Base-by-base conservation (phyloP, 2,113 vertebrate species). In the Trochalopteron elliotii region DNA sequence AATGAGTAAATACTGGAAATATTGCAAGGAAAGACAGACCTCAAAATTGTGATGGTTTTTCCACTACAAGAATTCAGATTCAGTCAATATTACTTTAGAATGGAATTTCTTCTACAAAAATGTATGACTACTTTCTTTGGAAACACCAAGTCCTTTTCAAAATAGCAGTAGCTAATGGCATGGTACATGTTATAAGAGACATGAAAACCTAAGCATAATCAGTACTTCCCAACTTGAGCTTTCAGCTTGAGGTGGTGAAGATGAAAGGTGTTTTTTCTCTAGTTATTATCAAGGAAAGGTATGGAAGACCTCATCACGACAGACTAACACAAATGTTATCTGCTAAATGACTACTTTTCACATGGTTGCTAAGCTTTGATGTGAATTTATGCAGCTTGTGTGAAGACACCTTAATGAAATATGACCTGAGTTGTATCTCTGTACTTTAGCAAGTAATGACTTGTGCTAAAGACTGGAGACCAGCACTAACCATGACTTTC, bases 61-160 rank as follows among this genome's bases (percentile, higher is more conserved):
- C 28, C 31, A 57, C n/a, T 8, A 7, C 10, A 47, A 31, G 5
- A 27, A 76, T 59, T 60, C 28, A 52, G 18, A 2, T n/a, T n/a
- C 60, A 78, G 28, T 40, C 24, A 64, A 28, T 45, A 53, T 8
- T 69, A 56, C 4, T n/a, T 82, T 31, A 67, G 56, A 89, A 77
- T 17, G 1, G 19, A 70, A 55, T 61, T 77, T 80, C 14, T 50
- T 69, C 37, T 60, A 19, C 31, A 60, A 65, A 77, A 87, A 52
- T 0, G 0, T 56, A 13, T 50, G 33, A 22, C 7, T 56, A 37
- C 16, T 61, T 3, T 39, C 31, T 70, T 74, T 70, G 19, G 27
- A 94, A 90, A 60, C 19, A 50, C 1, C 6, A 74, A 12, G 4
- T 57, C 1, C 2, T 64, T 81, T 74, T 28, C 3, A 52, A 55